Conservation (phyloP, 2,797 vertebrate species). For the Eulemur mongoz region DNA sequence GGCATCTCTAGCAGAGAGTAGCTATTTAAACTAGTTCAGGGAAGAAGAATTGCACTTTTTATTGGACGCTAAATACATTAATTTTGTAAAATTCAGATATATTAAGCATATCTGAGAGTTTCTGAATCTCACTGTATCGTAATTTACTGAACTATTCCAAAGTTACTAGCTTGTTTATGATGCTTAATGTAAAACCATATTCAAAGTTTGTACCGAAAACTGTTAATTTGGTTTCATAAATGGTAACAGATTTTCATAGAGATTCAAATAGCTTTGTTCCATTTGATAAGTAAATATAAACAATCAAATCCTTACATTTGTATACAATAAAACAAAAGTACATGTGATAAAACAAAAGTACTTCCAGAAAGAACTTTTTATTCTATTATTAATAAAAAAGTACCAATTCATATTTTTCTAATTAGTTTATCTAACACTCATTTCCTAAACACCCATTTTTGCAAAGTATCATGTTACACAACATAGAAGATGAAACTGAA, state of each 20-base stretch:
- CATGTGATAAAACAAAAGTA: slow-evolving; percentile 27
- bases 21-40: neutral
- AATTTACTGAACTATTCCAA: neutral
- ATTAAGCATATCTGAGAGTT: neutral
- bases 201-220: neutral
- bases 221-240: neutral
- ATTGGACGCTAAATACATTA: neutral
- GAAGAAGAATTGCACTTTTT: neutral
- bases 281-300: neutral
- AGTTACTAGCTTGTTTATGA: neutral
- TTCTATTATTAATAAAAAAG: neutral
- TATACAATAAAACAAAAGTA: slow-evolving; percentile 31
- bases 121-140: neutral
- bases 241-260: slow-evolving; percentile 3
- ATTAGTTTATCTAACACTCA: neutral
- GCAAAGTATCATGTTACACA: neutral
- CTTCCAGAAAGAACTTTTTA: neutral
- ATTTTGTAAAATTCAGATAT: neutral
- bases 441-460: neutral
- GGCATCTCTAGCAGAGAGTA: neutral
- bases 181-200: neutral
- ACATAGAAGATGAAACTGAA: neutral
- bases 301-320: neutral
- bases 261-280: neutral
- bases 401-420: neutral